A percentile compares a stretch with the other conserved stretches of the same genome.
Evolutionary conservation across 2,113 vertebrate species (phyloP).

Genomic region (Hemiscyllium ocellatum): DNA sequence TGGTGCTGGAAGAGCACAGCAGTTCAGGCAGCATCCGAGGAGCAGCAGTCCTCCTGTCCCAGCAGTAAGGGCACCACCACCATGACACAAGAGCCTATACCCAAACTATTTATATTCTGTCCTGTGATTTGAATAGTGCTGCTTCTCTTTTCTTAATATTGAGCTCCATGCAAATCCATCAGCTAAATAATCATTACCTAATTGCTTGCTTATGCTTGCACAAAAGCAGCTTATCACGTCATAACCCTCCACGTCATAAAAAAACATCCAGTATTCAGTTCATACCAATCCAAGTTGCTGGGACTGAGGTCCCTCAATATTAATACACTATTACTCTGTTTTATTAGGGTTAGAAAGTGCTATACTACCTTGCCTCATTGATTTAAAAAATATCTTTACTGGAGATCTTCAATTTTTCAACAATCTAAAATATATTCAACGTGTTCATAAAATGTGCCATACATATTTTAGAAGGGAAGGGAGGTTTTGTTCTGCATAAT

Average conservation of each 20-base stretch:
- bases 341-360: neutral
- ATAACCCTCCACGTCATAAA: neutral
- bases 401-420: neutral
- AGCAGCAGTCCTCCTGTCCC: no score
- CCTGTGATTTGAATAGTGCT: neutral
- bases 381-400: neutral
- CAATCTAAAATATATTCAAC: neutral
- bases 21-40: no score
- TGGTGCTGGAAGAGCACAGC: no score
- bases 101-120: neutral
- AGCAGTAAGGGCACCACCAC: no score
- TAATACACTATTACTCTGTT: neutral
- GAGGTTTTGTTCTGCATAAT: neutral
- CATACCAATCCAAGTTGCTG: neutral
- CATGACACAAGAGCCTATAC: no score
- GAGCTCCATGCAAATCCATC: neutral
- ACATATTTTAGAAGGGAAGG: neutral
- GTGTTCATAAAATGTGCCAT: neutral
- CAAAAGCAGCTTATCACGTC: neutral
- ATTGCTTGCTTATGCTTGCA: neutral
- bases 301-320: neutral
- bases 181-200: neutral
- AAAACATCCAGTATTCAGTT: neutral
- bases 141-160: neutral
- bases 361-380: neutral